Evolutionary conservation across 1,140 invertebrate genomes (phyloP).

Genomic region (Macrobrachium rosenbergii): DNA sequence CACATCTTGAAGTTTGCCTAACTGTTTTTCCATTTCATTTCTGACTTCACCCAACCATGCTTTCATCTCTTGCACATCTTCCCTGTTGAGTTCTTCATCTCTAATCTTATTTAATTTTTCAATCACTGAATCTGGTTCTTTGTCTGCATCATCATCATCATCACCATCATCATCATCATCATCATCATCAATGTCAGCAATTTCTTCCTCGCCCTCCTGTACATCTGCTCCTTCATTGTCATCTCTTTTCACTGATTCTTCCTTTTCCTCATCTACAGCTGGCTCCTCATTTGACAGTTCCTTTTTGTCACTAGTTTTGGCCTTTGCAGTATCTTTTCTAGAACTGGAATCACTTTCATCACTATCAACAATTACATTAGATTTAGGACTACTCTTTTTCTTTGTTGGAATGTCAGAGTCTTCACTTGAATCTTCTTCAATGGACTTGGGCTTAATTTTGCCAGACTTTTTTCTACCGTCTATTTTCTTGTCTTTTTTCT

Average conservation of each 20-base stretch:
- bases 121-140: slow-evolving; percentile 54
- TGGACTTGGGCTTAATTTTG: slow-evolving; percentile 22
- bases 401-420: slow-evolving; percentile 56
- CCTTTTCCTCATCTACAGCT: slow-evolving; percentile 14
- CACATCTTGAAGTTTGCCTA: slow-evolving; percentile 55
- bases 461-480: slow-evolving; percentile 12
- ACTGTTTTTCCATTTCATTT: slow-evolving; percentile 60
- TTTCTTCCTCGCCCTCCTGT: slow-evolving; percentile 12
- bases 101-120: slow-evolving; percentile 59
- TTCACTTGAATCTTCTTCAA: slow-evolving; percentile 46
- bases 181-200: slow-evolving; percentile 3
- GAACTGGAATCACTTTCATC: slow-evolving; percentile 40
- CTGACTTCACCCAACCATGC: slow-evolving; percentile 50
- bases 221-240: not conserved
- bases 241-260: slow-evolving; percentile 5
- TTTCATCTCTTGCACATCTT: slow-evolving; percentile 63
- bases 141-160: slow-evolving; percentile 18
- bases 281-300: slow-evolving; percentile 1
- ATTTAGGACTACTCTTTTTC: slow-evolving; percentile 47
- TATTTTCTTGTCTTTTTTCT: slow-evolving; percentile 31
- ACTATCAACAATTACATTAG: slow-evolving; percentile 49
- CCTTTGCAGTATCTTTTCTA: slow-evolving; percentile 25
- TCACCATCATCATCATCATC: slow-evolving; percentile 19
- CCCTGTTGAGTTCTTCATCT: slow-evolving; percentile 59
- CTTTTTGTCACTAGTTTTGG: slow-evolving; percentile 25